Base-by-base conservation (phyloP, 2,797 vertebrate genomes). In the Pampus argenteus region DNA sequence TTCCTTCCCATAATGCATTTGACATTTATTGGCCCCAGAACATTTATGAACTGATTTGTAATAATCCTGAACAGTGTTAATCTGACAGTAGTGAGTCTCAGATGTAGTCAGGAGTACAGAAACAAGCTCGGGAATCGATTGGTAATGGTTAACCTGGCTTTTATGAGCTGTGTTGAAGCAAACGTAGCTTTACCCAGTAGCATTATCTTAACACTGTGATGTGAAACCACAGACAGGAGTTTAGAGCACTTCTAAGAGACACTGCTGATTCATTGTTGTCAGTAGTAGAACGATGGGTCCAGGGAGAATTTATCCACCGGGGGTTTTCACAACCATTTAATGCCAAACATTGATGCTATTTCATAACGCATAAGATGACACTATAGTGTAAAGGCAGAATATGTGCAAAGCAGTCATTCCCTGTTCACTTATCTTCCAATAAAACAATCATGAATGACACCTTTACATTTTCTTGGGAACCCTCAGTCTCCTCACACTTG, bases 81-180 rank as follows among this genome's bases (percentile, higher is more conserved):
- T 23, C 26, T 9, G 49, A 64, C 40, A 52, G 49, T 5, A 9
- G 25, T 36, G 38, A 57, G 29, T 36, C 57, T 73, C 10, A 31
- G 34, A 3, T 50, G 29, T 63, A 18, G n/a, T n/a, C n/a, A n/a
- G n/a, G 57, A 55, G 7, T 9, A 34, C 31, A 66, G 47, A 69
- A 20, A 18, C 38, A 29, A 22, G 31, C 59, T 50, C 40, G 14
- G 36, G 34, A 34, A 50, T 54, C 54, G 2, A 50, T 66, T 28
- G 6, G 42, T 59, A 58, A 26, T 31, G 20, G 40, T 47, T 13
- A 42, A 22, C 28, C 55, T n/a, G n/a, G 25, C 9, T 48, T 57
- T 42, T 66, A 36, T 2, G 17, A 45, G 23, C 29, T n/a, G 17
- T 4, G 56, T 28, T 52, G 28, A 15, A 62, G 26, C 36, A 14